These are phyloP conservation scores for Macroglossus sobrinus DNA, from an alignment of 2,113 vertebrate genomes.

Conservation along the genomic window DNA sequence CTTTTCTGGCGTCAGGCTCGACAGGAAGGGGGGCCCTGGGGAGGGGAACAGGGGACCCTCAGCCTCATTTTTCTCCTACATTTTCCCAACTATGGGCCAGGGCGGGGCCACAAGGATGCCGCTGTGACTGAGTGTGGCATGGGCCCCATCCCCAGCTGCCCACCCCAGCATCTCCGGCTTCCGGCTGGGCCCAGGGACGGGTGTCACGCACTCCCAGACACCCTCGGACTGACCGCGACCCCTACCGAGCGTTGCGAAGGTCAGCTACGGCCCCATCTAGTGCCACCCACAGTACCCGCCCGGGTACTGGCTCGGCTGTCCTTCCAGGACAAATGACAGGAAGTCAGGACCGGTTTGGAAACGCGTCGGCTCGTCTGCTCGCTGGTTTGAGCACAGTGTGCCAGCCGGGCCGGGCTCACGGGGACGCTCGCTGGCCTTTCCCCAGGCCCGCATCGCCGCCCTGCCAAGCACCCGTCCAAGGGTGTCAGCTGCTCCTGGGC, in stretches of 20 bases:
- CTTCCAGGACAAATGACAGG: not conserved
- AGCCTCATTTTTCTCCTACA: rapidly evolving
- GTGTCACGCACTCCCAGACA: rapidly evolving
- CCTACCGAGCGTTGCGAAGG: rapidly evolving
- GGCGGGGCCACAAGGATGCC: not conserved
- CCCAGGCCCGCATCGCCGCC: not conserved
- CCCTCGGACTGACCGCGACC: rapidly evolving
- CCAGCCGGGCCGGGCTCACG: rapidly evolving
- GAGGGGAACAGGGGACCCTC: rapidly evolving
- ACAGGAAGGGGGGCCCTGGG: rapidly evolving
- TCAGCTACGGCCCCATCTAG: rapidly evolving
- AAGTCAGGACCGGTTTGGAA: rapidly evolving
- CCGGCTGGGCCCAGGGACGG: rapidly evolving
- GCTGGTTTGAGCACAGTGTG: too few relatives aligned
- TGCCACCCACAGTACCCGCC: too few relatives aligned
- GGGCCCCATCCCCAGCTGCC: not conserved
- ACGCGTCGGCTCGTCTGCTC: not conserved
- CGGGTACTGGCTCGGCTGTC: not conserved
- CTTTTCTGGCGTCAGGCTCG: not conserved
- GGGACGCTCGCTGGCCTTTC: not conserved
- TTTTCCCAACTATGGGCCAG: not conserved
- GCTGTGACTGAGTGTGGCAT: rapidly evolving
- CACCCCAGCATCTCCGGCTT: rapidly evolving
- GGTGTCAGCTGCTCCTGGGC: not conserved
- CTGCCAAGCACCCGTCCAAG: not conserved